Base-by-base conservation (phyloP, 30 jellyfish, hydroid and myxozoan species). In the Catostylus mosaicus region DNA sequence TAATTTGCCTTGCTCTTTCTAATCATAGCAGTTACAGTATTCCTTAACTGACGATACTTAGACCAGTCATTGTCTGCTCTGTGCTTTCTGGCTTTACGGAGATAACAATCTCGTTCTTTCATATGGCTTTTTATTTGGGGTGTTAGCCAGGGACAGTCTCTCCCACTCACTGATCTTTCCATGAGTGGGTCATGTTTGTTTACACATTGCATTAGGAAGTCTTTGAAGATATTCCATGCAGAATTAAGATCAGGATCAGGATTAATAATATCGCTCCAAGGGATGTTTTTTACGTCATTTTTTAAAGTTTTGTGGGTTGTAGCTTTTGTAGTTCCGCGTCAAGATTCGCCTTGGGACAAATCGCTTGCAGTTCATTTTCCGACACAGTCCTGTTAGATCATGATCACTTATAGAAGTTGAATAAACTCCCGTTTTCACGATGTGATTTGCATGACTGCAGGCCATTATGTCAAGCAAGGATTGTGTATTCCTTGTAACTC, bases 41-140 rank as follows among this genome's bases (percentile, higher is more conserved):
- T 77, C 79, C 88, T 77, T 48, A 59, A 10, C 33, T 67, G 30
- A 40, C 88, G 61, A 54, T 77, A 77, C 67, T 67, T 45, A 67
- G 70, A 77, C 88, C 88, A 77, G 38, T 77, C 88, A 77, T 36
- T 47, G 69, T 77, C 88, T 48, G 67, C 35, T 26, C 78, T 80
- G 31, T 80, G 56, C 80, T 67, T 77, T 51, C 24, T 33, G 26
- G 79, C 88, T 56, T 77, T 0, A 30, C 79, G 78, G 61, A 57
- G 54, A 67, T 77, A 60, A 48, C 18, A 59, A 35, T 62, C 71
- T 66, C 88, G 88, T 61, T 77, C 80, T 60, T 51, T 77, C 59
- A 57, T 77, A 26, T 33, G 61, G 20, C 46, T 56, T 60, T 77
- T 77, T 20, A 77, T 57, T 24, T 62, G 47, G n/a, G 66, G 36